Conservation (phyloP, 2,888 invertebrate genomes). For the Torymus texanus region DNA sequence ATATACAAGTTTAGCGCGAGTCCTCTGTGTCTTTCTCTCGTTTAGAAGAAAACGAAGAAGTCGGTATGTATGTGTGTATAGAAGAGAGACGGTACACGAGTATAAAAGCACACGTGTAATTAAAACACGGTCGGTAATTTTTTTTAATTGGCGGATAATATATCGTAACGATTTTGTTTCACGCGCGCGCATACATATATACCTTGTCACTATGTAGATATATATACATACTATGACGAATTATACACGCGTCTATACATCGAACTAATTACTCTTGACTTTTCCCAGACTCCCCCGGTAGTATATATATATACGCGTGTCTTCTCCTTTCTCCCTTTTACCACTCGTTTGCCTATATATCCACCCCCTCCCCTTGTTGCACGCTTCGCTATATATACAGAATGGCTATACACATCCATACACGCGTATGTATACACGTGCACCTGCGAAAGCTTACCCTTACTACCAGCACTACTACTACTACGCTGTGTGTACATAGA, state of each 20-base stretch:
- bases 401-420: no score
- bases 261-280: conserved; percentile 43
- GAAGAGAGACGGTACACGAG: neutral
- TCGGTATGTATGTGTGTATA: neutral
- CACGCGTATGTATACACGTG: no score
- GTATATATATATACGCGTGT: neutral
- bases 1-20: no score
- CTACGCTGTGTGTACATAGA: no score
- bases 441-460: no score
- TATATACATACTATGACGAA: no score
- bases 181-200: no score
- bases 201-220: no score
- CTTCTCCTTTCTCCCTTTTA: neutral
- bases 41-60: neutral
- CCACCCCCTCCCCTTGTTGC: no score
- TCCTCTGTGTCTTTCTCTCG: neutral
- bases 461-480: no score
- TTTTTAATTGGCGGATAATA: conserved; percentile 30
- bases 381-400: no score
- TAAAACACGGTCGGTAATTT: conserved; percentile 29
- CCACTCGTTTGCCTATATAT: neutral
- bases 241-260: neutral
- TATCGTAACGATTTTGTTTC: no score
- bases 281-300: neutral
- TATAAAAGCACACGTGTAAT: conserved; percentile 25